Conservation (phyloP, 2,888 invertebrate genomes). For the Glaucopsyche alexis region DNA sequence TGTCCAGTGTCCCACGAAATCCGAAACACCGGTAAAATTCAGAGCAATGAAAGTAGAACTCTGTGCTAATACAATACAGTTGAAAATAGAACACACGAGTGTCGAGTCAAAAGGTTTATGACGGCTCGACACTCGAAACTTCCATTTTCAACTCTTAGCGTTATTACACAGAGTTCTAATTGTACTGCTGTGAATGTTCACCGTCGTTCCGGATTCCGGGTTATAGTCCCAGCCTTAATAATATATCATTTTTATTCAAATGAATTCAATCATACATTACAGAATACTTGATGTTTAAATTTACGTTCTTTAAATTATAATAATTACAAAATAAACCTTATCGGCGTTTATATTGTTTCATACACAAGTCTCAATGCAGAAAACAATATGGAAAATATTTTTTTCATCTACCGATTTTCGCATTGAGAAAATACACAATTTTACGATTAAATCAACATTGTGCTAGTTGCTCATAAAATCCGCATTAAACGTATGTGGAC, state of each 20-base stretch:
- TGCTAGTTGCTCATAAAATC: conserved; percentile 65
- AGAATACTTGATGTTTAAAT: conserved; percentile 74
- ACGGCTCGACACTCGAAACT: too few relatives aligned
- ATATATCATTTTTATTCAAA: conserved; percentile 81
- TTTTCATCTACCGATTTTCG: conserved; percentile 49
- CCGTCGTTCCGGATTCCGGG: too few relatives aligned
- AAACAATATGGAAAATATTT: conserved; percentile 62
- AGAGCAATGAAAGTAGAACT: too few relatives aligned
- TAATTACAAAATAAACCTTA: conserved; percentile 79
- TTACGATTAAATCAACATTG: conserved; percentile 48
- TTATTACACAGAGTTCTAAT: too few relatives aligned
- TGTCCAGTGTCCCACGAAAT: too few relatives aligned
- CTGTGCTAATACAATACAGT: too few relatives aligned
- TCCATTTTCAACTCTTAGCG: too few relatives aligned
- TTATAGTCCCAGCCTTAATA: too few relatives aligned
- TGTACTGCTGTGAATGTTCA: too few relatives aligned
- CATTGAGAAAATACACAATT: conserved; percentile 67
- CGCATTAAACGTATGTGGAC: conserved; percentile 73
- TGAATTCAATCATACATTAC: conserved; percentile 78
- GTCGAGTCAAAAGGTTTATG: too few relatives aligned
- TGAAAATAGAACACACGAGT: too few relatives aligned
- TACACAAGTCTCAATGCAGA: conserved; percentile 62
- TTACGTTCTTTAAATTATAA: conserved; percentile 76
- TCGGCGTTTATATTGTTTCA: conserved; percentile 64
- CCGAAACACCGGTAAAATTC: too few relatives aligned